These are phyloP conservation scores for Dipodomys spectabilis DNA, from an alignment of 2,113 vertebrate genomes.

Conservation along the genomic window DNA sequence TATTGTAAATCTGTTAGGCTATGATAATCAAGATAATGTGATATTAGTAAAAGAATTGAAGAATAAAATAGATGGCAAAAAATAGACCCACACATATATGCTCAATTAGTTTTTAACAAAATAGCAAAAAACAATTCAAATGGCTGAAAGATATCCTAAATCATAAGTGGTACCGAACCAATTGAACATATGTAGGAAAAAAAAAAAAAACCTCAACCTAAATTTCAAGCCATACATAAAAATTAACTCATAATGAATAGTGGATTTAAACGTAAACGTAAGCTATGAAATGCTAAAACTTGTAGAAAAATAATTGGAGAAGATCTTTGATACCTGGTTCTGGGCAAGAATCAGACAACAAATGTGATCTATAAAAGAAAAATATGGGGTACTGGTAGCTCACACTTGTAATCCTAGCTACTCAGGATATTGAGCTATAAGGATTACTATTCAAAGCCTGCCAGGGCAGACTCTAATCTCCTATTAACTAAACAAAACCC, in stretches of 20 bases:
- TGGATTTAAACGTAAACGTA: not conserved
- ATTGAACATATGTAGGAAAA: not conserved
- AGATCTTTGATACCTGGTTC: not conserved
- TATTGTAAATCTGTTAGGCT: not conserved
- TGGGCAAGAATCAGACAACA: not conserved
- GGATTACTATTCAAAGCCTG: too few relatives aligned
- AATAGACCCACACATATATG: too few relatives aligned
- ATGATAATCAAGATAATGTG: not conserved
- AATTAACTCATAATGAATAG: not conserved
- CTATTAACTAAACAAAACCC: too few relatives aligned
- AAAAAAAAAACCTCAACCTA: not conserved
- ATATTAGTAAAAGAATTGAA: not conserved
- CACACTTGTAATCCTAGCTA: too few relatives aligned
- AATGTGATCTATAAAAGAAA: too few relatives aligned
- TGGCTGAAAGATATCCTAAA: not conserved
- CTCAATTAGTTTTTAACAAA: too few relatives aligned
- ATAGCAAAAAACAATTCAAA: too few relatives aligned
- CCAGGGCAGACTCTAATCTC: too few relatives aligned
- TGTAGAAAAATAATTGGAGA: not conserved
- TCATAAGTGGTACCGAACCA: not conserved
- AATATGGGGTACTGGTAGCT: too few relatives aligned
- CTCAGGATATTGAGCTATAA: too few relatives aligned
- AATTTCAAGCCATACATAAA: not conserved
- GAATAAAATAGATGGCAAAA: too few relatives aligned
- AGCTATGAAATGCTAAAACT: slow-evolving; percentile 33